A percentile compares a stretch with the other conserved stretches of the same genome.
phyloP scores from a whole-genome alignment of 2,888 invertebrate genomes.

The Kuschelorhynchus macadamiae region DNA sequence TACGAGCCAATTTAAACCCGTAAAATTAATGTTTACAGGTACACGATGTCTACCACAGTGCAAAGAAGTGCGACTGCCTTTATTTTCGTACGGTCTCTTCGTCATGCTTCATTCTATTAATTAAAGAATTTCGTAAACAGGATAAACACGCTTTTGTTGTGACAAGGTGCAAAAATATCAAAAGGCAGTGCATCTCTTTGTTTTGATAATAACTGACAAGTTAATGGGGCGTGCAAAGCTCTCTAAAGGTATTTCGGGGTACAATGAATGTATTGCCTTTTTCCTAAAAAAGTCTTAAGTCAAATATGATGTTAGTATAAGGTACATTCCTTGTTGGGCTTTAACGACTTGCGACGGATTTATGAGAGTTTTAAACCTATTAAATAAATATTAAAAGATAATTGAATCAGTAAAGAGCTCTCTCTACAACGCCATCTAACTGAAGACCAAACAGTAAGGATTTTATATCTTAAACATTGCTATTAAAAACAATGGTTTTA shows the following conservation, averaged over 20 bases:
- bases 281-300: background rate
- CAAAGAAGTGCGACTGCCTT: slow-evolving; percentile 25
- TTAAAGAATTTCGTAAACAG: slow-evolving; percentile 33
- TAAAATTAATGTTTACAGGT: slow-evolving; percentile 40
- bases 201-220: slow-evolving; percentile 13
- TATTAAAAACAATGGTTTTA: no score
- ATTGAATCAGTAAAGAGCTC: no score
- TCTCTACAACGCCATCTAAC: no score
- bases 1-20: slow-evolving; percentile 22
- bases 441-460: no score
- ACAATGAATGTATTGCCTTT: background rate
- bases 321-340: no score
- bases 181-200: slow-evolving; percentile 21
- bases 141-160: slow-evolving; percentile 34
- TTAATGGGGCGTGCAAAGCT: slow-evolving; percentile 21
- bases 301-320: no score
- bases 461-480: no score
- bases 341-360: no score
- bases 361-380: no score
- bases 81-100: slow-evolving; percentile 1
- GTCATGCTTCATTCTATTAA: slow-evolving; percentile 32
- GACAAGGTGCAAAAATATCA: slow-evolving; percentile 37
- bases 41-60: slow-evolving; percentile 19
- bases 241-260: slow-evolving; percentile 15
- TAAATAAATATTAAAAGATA: no score